A percentile compares a stretch with the other conserved stretches of the same genome.
Conservation (phyloP, 2,888 invertebrate species). For the Prosopocoilus inquinatus region DNA sequence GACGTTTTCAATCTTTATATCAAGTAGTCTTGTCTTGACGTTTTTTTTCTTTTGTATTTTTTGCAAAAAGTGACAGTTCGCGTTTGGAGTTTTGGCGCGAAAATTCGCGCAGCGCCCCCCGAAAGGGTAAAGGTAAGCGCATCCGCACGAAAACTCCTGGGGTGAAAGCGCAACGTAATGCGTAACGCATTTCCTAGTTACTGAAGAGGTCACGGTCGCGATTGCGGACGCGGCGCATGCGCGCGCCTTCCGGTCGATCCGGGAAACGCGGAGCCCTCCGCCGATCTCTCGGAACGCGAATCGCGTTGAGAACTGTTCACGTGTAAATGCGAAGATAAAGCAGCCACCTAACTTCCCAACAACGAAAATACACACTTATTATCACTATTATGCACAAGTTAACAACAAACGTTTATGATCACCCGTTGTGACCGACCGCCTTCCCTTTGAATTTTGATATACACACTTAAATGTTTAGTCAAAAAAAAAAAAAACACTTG, state of each 20-base stretch:
- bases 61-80: too few relatives aligned
- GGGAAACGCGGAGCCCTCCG: constrained; percentile 6
- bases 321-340: constrained; percentile 8
- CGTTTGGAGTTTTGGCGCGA: too few relatives aligned
- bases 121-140: constrained; percentile 14
- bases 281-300: constrained; percentile 2
- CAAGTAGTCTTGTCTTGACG: too few relatives aligned
- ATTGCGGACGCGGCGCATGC: background rate
- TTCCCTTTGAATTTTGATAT: too few relatives aligned
- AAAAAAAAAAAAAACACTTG: too few relatives aligned
- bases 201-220: constrained; percentile 32
- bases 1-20: too few relatives aligned
- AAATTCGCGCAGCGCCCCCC: too few relatives aligned
- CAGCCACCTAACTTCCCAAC: too few relatives aligned
- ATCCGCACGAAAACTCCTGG: constrained; percentile 23
- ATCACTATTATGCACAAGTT: background rate
- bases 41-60: too few relatives aligned
- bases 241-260: constrained; percentile 6
- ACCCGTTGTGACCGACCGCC: too few relatives aligned
- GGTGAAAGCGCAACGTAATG: constrained; percentile 11
- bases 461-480: too few relatives aligned
- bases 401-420: background rate
- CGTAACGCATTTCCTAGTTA: constrained; percentile 49
- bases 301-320: constrained; percentile 6
- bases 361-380: too few relatives aligned